phyloP scores from a whole-genome alignment of 2,113 vertebrate species.

The Manacus vitellinus region DNA sequence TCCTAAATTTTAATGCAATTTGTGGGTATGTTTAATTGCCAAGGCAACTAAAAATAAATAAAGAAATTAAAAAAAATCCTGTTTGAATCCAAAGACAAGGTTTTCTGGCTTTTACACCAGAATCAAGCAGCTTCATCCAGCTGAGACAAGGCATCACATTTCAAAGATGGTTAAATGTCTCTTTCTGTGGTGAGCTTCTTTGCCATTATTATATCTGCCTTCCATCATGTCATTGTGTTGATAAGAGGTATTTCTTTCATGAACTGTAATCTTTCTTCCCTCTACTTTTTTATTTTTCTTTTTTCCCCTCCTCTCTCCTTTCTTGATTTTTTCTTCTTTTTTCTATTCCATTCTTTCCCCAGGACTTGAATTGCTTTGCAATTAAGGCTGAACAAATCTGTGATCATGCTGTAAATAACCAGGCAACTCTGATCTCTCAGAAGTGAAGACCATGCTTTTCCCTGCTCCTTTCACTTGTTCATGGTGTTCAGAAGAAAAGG shows the following conservation, averaged over 20 bases:
- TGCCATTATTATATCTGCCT: background rate
- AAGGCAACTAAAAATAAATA: background rate
- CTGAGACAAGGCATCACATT: background rate
- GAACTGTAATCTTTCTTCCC: background rate
- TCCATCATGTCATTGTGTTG: background rate
- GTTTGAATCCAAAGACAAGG: background rate
- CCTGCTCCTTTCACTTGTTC: background rate
- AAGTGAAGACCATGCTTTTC: background rate
- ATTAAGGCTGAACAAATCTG: background rate
- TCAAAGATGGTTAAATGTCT: background rate
- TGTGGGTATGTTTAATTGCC: background rate
- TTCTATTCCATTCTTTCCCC: background rate
- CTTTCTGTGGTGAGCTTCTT: background rate
- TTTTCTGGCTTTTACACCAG: background rate
- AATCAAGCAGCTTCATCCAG: background rate
- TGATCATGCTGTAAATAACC: background rate
- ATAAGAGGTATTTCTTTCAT: background rate
- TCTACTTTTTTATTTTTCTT: background rate
- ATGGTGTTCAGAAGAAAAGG: background rate
- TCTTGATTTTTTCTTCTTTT: background rate
- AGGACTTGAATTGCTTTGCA: background rate
- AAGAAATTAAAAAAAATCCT: background rate
- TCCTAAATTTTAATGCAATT: background rate
- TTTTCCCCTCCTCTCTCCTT: background rate
- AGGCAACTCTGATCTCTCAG: background rate